Conservation (phyloP, 2,113 vertebrate species). For the Zootoca vivipara region DNA sequence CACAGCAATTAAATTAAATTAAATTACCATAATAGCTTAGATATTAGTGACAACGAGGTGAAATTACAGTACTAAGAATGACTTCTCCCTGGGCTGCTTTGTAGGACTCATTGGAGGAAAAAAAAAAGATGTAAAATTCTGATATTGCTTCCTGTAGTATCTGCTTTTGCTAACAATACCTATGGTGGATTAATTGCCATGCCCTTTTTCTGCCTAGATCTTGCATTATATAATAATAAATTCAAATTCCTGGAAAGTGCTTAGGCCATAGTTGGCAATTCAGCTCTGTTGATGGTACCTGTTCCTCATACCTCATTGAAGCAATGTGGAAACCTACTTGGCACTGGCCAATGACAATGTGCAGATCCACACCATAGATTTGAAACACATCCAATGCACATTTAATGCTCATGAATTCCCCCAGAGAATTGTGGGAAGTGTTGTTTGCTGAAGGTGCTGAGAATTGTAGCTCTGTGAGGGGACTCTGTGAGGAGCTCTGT, state of each 20-base stretch:
- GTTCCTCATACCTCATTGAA: background rate
- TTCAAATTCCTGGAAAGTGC: background rate
- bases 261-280: background rate
- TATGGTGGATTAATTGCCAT: background rate
- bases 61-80: slow-evolving; percentile 56
- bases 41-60: slow-evolving; percentile 50
- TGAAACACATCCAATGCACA: too few relatives aligned
- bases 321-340: background rate
- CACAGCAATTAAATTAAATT: slow-evolving; percentile 61
- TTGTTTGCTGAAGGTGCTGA: too few relatives aligned
- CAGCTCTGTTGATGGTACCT: background rate
- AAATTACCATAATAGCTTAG: slow-evolving; percentile 58
- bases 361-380: too few relatives aligned
- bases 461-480: too few relatives aligned
- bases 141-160: slow-evolving; percentile 39
- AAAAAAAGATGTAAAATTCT: slow-evolving; percentile 35
- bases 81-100: background rate
- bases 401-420: too few relatives aligned
- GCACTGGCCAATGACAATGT: background rate
- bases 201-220: background rate
- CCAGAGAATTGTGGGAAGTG: too few relatives aligned
- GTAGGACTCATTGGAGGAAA: slow-evolving; percentile 34
- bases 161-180: background rate
- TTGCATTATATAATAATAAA: slow-evolving; percentile 5
- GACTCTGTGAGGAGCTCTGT: too few relatives aligned